Base-by-base conservation (phyloP, 2,888 invertebrate species). In the Trissolcus brochymenae region DNA sequence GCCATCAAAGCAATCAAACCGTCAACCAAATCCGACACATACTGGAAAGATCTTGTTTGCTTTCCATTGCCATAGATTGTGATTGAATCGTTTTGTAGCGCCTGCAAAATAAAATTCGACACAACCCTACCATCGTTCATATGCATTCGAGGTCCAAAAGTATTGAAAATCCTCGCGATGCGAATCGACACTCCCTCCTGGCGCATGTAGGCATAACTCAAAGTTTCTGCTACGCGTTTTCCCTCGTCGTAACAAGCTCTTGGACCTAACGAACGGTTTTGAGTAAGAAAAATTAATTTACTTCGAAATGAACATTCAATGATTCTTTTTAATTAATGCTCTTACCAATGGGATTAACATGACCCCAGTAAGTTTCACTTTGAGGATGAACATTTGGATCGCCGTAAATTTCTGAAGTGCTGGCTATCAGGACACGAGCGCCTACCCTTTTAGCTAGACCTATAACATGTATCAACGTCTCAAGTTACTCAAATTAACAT, bases 241-340 rank as follows among this genome's bases (percentile, higher is more conserved):
- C 98, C 99, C 90, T 99, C 99, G 87, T 99, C 99, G 86, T 99
- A 99, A 89, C 99, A 99, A 0, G 99, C 97, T 71, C 99, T 91
- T 0, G 97, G 97, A 1, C 97, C 95, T 94, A 89, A 76, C 76
- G 21, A 35, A 9, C 35, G 6, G 2, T 35, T 35, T 35, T 1
- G 35, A 35, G 0, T 43, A 43, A 43, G 41, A 43, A 43, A 43
- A 43, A 13, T 43, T 6, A 4, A 13, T 11, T 6, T 43, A 43
- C 0, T 43, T 43, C 11, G n/a, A 11, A 11, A n/a, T 3, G n/a
- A 41, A 41, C 4, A 4, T n/a, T n/a, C 9, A 3, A 13, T 41
- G 9, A 2, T 41, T 41, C 41, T 41, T n/a, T 41, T 41, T 1
- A n/a, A 13, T 2, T 21, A 21, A n/a, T 41, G 1, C 2, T n/a